Evolutionary conservation across 1,140 invertebrate genomes (phyloP).

Genomic region (Pygmarrhopalites habei): DNA sequence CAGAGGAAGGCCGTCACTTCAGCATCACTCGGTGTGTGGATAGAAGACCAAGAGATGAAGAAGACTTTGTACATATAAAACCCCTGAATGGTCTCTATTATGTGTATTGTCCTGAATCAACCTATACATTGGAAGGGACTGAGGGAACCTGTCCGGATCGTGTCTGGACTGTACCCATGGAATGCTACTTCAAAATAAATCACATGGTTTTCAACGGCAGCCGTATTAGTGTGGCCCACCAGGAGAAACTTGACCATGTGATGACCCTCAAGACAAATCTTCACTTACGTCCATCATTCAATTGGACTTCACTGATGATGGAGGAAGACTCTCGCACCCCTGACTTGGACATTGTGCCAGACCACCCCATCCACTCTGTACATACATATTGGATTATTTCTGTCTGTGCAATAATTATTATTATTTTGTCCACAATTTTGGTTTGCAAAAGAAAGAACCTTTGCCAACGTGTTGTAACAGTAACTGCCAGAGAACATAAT

Average conservation of each 20-base stretch:
- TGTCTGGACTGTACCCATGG: conserved; percentile 8
- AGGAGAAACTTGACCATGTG: conserved; percentile 8
- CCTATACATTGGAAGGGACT: conserved; percentile 6
- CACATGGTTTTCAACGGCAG: conserved; percentile 2
- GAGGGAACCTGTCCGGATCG: not conserved
- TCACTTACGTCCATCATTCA: conserved; percentile 4
- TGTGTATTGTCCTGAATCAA: conserved; percentile 14
- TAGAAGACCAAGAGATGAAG: not conserved
- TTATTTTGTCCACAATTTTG: too few species aligned
- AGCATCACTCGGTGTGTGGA: not conserved
- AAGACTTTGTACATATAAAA: conserved; percentile 10
- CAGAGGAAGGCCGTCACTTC: not conserved
- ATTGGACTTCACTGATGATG: conserved; percentile 7
- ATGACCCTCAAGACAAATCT: conserved; percentile 12
- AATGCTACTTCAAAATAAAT: conserved; percentile 18
- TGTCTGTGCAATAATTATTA: too few species aligned
- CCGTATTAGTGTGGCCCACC: not conserved
- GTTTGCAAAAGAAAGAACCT: too few species aligned
- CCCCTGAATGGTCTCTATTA: not conserved
- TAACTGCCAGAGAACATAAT: too few species aligned
- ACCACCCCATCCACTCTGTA: too few species aligned
- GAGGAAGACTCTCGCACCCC: too few species aligned
- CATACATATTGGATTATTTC: too few species aligned
- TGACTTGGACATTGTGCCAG: too few species aligned
- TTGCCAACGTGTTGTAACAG: too few species aligned